phyloP scores from a whole-genome alignment of 92 coral and sea anemone genomes.

The Epizoanthus stellaris region DNA sequence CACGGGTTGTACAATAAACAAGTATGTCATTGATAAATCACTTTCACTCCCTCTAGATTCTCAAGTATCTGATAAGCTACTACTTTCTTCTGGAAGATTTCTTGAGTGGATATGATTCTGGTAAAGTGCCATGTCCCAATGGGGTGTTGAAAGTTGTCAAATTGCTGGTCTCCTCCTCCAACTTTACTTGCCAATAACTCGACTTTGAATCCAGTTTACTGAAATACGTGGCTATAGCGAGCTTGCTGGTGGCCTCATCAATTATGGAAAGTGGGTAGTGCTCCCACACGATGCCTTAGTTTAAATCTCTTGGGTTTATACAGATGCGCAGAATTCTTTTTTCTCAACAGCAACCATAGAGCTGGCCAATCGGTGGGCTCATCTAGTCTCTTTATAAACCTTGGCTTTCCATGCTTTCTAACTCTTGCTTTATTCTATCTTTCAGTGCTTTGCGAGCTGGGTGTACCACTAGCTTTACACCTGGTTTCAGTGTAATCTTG shows the following conservation, averaged over 20 bases:
- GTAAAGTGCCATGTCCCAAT: background rate
- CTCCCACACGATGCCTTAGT: background rate
- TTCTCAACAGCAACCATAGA: no score
- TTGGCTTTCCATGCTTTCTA: no score
- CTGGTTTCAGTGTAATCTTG: no score
- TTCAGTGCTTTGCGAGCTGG: no score
- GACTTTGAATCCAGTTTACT: conserved; percentile 1
- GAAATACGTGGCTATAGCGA: conserved; percentile 1
- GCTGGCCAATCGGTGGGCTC: no score
- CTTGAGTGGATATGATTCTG: conserved; percentile 7
- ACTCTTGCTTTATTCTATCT: no score
- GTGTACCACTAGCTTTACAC: no score
- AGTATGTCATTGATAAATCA: conserved; percentile 1
- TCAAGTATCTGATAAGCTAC: background rate
- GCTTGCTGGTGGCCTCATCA: background rate
- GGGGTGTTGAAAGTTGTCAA: conserved; percentile 15
- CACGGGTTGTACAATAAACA: background rate
- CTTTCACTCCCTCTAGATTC: background rate
- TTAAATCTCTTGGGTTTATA: background rate
- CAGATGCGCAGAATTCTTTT: no score
- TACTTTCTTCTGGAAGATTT: conserved; percentile 22
- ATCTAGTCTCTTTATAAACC: no score
- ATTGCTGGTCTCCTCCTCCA: conserved; percentile 1
- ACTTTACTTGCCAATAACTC: conserved; percentile 13
- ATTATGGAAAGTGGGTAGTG: background rate